Evolutionary conservation across 2,113 vertebrate genomes (phyloP).

Genomic region (Steatornis caripensis): DNA sequence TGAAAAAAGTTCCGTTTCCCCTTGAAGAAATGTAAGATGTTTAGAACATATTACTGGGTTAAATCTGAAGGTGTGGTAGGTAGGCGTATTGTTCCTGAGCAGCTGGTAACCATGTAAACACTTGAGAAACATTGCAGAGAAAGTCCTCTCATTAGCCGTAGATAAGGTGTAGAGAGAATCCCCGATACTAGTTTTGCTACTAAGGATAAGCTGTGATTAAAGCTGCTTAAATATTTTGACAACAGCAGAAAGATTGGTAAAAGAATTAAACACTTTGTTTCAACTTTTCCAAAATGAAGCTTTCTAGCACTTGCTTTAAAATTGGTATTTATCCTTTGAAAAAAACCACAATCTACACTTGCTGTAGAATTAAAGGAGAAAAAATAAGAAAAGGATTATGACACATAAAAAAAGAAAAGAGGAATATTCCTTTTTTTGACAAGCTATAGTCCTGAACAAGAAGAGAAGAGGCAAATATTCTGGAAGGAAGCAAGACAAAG

Average conservation of each 20-base stretch:
- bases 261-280: no score
- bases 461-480: no score
- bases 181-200: not conserved
- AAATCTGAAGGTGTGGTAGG: not conserved
- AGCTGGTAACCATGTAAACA: not conserved
- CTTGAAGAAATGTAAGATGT: not conserved
- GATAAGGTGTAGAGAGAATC: not conserved
- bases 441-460: no score
- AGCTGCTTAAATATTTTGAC: no score
- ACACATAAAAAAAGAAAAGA: not conserved
- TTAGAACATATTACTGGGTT: not conserved
- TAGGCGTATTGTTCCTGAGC: not conserved
- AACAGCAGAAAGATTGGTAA: no score
- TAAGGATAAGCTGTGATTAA: not conserved
- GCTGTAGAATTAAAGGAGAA: not conserved
- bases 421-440: not conserved
- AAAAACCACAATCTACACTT: not conserved
- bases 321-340: not conserved
- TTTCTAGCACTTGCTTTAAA: no score
- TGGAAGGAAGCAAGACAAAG: no score
- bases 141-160: not conserved
- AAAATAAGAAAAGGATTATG: not conserved
- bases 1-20: not conserved
- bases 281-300: no score
- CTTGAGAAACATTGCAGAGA: not conserved